Base-by-base conservation (phyloP, 2,113 vertebrate genomes). In the Clarias gariepinus region DNA sequence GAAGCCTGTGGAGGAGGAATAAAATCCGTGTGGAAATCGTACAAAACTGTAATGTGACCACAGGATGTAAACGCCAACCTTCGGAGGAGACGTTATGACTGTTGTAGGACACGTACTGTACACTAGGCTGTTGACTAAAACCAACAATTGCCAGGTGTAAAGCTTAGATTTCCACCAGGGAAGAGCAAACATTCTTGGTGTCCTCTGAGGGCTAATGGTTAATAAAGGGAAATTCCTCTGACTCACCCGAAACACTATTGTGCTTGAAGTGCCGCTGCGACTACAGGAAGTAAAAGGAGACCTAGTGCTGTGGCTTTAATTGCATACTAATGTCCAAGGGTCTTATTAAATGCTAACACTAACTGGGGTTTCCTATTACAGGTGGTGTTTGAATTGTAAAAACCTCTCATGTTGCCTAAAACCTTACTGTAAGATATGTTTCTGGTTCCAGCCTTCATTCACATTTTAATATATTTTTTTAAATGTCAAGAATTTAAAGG, bases 121-220 rank as follows among this genome's bases (percentile, higher is more conserved):
- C 64, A 13, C 12, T 41, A 61, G 30, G 52, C 33, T 23, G 47
- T 47, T 71, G 36, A n/a, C 68, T 36, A 0, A 57, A 69, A 21
- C 68, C 77, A 81, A 66, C 68, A 63, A 53, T 80, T 30, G 55
- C 21, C 41, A 58, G 15, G 10, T 77, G 60, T 83, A 85, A 33
- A 58, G 64, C 85, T 87, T 76, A 77, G 80, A 64, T 74, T 66
- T n/a, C 80, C 19, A 5, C 81, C 41, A 47, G 55, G 47, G 9
- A 58, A 69, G 41, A 36, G 77, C 25, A 83, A 87, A 83, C 81
- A 86, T 86, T 81, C 64, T 82, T 3, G 21, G 68, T 66, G n/a
- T 68, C 66, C 63, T 64, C 28, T 68, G 66, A 76, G 30, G 25
- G 47, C 13, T 85, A 28, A 73, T 47, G 52, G 57, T 57, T 80